These are phyloP conservation scores for Cryptoblepharus egeriae DNA, from an alignment of 2,797 vertebrate genomes.

Conservation along the genomic window DNA sequence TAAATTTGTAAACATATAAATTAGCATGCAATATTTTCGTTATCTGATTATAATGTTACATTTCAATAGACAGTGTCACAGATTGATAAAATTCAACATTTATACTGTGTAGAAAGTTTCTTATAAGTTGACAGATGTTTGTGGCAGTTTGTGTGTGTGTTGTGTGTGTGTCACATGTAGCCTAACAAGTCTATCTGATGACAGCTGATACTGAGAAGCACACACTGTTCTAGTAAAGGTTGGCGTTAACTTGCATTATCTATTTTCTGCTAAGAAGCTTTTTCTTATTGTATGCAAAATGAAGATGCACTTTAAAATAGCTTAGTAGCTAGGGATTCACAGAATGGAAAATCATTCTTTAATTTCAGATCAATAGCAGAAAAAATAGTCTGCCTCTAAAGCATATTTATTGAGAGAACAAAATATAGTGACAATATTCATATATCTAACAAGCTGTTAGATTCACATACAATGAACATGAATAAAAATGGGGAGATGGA, in stretches of 20 bases:
- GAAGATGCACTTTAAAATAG: background rate
- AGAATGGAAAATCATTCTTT: background rate
- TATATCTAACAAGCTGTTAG: too few relatives aligned
- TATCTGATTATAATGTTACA: constrained; percentile 42
- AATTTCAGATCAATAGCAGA: background rate
- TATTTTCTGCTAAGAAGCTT: constrained; percentile 30
- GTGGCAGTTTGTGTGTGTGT: background rate
- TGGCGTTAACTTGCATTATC: constrained; percentile 16
- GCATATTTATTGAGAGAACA: too few relatives aligned
- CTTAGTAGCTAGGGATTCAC: background rate
- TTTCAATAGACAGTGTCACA: constrained; percentile 48
- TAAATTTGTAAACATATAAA: background rate
- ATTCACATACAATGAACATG: too few relatives aligned
- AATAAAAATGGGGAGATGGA: too few relatives aligned
- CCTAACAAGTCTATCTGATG: constrained; percentile 46
- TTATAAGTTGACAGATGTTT: constrained; percentile 59
- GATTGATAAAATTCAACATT: constrained; percentile 33
- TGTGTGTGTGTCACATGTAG: constrained; percentile 41
- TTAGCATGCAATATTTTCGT: constrained; percentile 11
- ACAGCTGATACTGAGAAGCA: constrained; percentile 37
- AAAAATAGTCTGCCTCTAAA: background rate
- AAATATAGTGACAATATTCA: too few relatives aligned
- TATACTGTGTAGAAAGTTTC: constrained; percentile 46
- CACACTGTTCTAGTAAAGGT: constrained; percentile 13
- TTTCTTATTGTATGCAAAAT: constrained; percentile 43